Evolutionary conservation across 2,113 vertebrate species (phyloP).

Genomic region (Forbesichthys agassizii): DNA sequence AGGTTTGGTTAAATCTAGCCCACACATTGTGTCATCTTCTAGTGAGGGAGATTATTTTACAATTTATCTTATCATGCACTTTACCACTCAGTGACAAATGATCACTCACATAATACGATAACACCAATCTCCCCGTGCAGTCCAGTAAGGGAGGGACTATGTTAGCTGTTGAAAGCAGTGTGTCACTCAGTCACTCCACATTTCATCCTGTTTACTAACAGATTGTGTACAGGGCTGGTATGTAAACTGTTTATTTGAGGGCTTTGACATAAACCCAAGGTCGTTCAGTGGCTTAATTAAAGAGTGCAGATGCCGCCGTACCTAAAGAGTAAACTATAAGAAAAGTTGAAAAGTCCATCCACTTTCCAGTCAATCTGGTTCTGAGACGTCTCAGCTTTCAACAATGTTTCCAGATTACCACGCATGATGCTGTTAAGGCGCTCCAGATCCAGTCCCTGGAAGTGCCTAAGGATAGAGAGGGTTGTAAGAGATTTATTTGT

Average conservation of each 20-base stretch:
- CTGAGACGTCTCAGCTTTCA: constrained; percentile 63
- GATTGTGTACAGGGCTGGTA: neutral
- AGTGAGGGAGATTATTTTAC: neutral
- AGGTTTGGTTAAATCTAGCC: constrained; percentile 28
- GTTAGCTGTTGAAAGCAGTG: neutral
- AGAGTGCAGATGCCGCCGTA: constrained; percentile 43
- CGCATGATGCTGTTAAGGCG: constrained; percentile 71
- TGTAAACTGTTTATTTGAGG: constrained; percentile 58
- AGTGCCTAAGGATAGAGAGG: constrained; percentile 70
- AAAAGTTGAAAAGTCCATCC: constrained; percentile 79
- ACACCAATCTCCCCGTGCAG: neutral
- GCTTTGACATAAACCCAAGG: neutral
- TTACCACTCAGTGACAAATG: neutral
- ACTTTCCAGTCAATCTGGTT: constrained; percentile 76
- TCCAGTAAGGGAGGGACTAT: neutral
- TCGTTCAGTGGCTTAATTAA: constrained; percentile 12
- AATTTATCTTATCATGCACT: neutral
- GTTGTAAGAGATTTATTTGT: too few relatives aligned
- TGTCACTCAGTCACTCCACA: neutral
- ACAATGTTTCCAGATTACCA: constrained; percentile 69
- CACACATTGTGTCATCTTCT: neutral
- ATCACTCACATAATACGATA: neutral
- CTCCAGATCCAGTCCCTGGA: constrained; percentile 74
- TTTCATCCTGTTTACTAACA: constrained; percentile 57
- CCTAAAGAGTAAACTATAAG: constrained; percentile 83